Evolutionary conservation across 2,113 vertebrate genomes (phyloP).

Genomic region (Xenopus tropicalis): DNA sequence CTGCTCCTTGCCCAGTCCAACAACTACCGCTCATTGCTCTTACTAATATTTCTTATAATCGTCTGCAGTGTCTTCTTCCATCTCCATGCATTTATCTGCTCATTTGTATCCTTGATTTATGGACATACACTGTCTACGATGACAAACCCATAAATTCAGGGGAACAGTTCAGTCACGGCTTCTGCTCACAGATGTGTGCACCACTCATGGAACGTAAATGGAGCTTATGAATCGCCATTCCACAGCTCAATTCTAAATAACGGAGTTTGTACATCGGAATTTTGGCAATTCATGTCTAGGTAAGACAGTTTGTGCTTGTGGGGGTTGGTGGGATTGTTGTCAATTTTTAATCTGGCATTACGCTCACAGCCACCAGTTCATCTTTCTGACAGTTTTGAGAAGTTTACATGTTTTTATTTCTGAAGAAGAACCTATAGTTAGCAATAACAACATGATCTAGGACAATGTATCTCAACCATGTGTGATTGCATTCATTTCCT

Average conservation of each 20-base stretch:
- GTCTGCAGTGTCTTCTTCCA: slow-evolving; percentile 25
- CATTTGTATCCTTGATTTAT: slow-evolving; percentile 42
- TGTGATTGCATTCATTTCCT: too few relatives aligned
- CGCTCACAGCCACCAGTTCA: too few relatives aligned
- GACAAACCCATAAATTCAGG: slow-evolving; percentile 37
- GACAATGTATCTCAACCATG: too few relatives aligned
- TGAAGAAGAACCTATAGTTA: too few relatives aligned
- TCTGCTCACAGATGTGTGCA: neutral
- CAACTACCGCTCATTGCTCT: slow-evolving; percentile 6
- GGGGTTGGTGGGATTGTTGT: too few relatives aligned
- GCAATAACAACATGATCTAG: too few relatives aligned
- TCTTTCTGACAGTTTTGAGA: too few relatives aligned
- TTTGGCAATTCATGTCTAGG: too few relatives aligned
- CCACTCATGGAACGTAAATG: neutral
- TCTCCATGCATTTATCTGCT: slow-evolving; percentile 36
- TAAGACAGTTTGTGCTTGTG: too few relatives aligned
- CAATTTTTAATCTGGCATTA: too few relatives aligned
- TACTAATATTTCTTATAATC: slow-evolving; percentile 26
- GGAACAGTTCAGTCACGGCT: neutral
- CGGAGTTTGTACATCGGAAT: too few relatives aligned
- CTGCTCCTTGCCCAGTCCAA: slow-evolving; percentile 7
- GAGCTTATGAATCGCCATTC: neutral
- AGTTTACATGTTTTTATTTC: too few relatives aligned
- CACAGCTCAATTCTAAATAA: neutral
- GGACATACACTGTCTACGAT: slow-evolving; percentile 19